phyloP scores from a whole-genome alignment of 2,113 vertebrate genomes.

The Pantherophis guttatus region DNA sequence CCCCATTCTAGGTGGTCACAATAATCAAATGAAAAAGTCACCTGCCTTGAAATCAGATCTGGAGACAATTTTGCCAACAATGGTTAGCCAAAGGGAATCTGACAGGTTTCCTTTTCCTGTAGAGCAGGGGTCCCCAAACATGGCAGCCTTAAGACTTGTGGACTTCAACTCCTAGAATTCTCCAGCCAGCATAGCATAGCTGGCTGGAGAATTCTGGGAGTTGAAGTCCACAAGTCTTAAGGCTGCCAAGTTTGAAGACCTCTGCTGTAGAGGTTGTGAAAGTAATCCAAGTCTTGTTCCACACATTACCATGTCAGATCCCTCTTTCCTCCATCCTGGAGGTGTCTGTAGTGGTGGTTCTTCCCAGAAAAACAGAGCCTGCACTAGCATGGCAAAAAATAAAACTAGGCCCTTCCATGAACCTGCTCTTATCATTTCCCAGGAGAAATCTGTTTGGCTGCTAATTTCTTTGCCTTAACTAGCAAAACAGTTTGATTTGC shows the following conservation, averaged over 20 bases:
- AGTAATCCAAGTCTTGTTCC: neutral
- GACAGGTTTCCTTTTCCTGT: neutral
- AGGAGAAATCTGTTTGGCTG: neutral
- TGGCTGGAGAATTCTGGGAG: no score
- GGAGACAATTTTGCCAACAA: neutral
- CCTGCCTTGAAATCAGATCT: neutral
- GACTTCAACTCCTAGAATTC: no score
- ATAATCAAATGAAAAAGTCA: neutral
- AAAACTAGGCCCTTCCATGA: neutral
- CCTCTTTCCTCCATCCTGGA: neutral
- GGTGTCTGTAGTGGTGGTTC: neutral
- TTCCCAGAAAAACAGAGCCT: neutral
- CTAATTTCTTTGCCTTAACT: conserved; percentile 22
- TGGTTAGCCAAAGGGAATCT: neutral
- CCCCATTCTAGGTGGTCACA: neutral
- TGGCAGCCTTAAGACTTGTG: no score
- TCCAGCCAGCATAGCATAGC: no score
- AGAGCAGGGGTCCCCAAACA: no score
- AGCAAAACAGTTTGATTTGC: neutral
- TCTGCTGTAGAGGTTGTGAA: neutral
- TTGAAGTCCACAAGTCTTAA: no score
- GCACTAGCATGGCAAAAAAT: neutral
- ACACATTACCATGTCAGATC: neutral
- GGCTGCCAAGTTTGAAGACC: no score
- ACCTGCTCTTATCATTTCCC: neutral